Evolutionary conservation across 2,797 vertebrate species (phyloP).

Genomic region (Anas acuta): DNA sequence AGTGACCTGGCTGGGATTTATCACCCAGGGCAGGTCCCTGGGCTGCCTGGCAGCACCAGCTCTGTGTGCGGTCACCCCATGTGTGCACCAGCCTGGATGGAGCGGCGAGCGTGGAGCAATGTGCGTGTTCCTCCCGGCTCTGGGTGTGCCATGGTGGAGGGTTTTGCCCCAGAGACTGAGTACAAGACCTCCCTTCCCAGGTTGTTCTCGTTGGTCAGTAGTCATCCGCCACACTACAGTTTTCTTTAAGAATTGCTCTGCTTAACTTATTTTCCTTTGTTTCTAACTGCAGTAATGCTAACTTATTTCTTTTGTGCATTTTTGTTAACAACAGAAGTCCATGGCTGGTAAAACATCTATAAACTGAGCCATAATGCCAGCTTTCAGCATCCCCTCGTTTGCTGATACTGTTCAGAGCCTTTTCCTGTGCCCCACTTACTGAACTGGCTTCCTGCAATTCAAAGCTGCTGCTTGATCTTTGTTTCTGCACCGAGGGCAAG

Average conservation of each 20-base stretch:
- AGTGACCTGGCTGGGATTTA: background rate
- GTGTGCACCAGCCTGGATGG: background rate
- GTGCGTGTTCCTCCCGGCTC: accelerated
- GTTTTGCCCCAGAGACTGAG: accelerated
- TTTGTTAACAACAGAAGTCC: background rate
- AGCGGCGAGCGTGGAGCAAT: accelerated
- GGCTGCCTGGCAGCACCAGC: accelerated
- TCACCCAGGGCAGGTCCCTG: background rate
- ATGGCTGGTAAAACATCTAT: background rate
- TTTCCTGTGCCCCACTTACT: background rate
- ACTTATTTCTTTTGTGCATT: background rate
- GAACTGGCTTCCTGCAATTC: background rate
- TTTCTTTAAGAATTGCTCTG: background rate
- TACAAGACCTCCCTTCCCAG: background rate
- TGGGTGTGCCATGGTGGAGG: background rate
- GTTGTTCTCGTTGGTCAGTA: background rate
- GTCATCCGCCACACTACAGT: background rate
- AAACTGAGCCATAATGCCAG: background rate
- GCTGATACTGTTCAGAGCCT: background rate
- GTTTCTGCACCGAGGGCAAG: background rate
- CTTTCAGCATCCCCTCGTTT: background rate
- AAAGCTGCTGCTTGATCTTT: background rate
- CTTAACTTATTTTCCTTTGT: background rate
- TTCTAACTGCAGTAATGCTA: background rate
- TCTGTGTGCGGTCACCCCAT: accelerated